phyloP scores from a whole-genome alignment of 2,888 invertebrate species.

The Apodemia duryi region DNA sequence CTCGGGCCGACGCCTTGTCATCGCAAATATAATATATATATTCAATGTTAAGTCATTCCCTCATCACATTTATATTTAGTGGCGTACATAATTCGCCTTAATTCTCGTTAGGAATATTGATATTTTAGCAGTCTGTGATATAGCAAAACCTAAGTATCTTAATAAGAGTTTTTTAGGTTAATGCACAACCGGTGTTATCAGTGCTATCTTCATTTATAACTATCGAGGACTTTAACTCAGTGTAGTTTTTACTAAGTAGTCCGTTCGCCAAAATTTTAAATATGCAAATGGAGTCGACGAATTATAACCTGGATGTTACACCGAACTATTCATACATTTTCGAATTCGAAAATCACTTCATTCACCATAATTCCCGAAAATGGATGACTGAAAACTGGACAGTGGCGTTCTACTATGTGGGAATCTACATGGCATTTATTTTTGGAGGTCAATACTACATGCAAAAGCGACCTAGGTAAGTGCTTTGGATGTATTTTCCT shows the following conservation, averaged over 20 bases:
- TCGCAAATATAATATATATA: conserved; percentile 69
- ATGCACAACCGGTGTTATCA: conserved; percentile 63
- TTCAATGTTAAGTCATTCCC: conserved; percentile 52
- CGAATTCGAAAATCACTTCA: conserved; percentile 96
- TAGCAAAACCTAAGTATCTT: conserved; percentile 58
- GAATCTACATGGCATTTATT: conserved; percentile 95
- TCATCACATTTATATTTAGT: conserved; percentile 56
- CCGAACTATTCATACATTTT: conserved; percentile 97
- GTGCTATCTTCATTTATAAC: conserved; percentile 45
- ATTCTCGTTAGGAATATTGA: conserved; percentile 52
- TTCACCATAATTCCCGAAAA: conserved; percentile 90
- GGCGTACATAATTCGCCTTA: conserved; percentile 52
- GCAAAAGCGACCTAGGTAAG: conserved; percentile 90
- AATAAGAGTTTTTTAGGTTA: conserved; percentile 63
- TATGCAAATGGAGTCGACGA: conserved; percentile 60
- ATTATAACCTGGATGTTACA: conserved; percentile 78
- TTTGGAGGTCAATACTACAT: conserved; percentile 96
- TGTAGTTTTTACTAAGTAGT: conserved; percentile 34
- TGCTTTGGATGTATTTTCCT: conserved; percentile 18
- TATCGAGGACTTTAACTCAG: conserved; percentile 39
- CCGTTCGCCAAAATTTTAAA: not conserved
- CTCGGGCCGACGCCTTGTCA: conserved; percentile 55
- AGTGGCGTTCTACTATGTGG: conserved; percentile 92
- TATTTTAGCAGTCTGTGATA: conserved; percentile 71
- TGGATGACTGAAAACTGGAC: conserved; percentile 99